These are phyloP conservation scores for Rhopalosiphum padi DNA, from an alignment of 1,140 invertebrate genomes.

Conservation along the genomic window DNA sequence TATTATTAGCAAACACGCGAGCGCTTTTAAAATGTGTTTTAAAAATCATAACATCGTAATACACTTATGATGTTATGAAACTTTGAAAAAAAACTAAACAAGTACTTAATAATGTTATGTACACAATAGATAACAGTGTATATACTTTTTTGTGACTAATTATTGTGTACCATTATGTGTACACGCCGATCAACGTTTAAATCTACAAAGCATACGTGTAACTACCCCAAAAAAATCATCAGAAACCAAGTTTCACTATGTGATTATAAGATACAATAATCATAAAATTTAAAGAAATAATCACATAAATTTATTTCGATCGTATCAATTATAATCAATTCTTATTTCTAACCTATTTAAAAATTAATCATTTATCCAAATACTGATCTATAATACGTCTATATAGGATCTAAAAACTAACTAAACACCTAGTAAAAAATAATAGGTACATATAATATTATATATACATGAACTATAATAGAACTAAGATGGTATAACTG, in stretches of 20 bases:
- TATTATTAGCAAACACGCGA: neutral
- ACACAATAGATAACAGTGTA: neutral
- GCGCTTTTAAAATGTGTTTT: neutral
- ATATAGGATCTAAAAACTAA: neutral
- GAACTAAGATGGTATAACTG: too few relatives aligned
- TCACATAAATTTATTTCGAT: neutral
- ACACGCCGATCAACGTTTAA: neutral
- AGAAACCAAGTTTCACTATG: too few relatives aligned
- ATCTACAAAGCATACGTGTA: too few relatives aligned
- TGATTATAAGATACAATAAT: neutral
- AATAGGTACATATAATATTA: too few relatives aligned
- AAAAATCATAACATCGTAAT: neutral
- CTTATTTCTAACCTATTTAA: neutral
- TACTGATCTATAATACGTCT: neutral
- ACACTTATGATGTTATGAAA: neutral
- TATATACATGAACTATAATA: too few relatives aligned
- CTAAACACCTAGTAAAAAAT: neutral
- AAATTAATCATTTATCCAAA: neutral
- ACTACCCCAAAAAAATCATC: too few relatives aligned
- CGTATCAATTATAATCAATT: neutral
- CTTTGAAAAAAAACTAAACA: neutral
- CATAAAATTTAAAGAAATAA: neutral
- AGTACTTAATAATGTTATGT: neutral
- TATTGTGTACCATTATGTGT: neutral
- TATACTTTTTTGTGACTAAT: neutral